Base-by-base conservation (phyloP, 2,797 vertebrate genomes). In the Sebastes cheni region DNA sequence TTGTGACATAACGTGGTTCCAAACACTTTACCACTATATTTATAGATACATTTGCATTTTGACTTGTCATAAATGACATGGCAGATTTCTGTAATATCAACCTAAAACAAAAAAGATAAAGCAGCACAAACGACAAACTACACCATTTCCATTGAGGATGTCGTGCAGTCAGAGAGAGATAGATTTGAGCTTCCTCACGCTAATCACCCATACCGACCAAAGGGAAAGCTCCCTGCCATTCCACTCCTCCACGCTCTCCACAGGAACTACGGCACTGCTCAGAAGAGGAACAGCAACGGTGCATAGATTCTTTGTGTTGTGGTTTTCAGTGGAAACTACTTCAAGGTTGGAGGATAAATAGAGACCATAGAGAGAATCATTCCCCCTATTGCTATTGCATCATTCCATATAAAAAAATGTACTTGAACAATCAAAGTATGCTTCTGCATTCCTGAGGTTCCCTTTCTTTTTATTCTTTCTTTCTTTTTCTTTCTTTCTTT, bases 391-490 rank as follows among this genome's bases (percentile, higher is more conserved):
- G 3, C 29, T n/a, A 50, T 30, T 2, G 3, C 29, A 61, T 69
- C 80, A 79, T 89, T 90, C 88, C 84, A 80, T 27, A 39, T 13
- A 32, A 42, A 20, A 58, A 61, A 58, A 46, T 9, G 1, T 34
- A 79, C 70, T 82, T 70, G 54, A 85, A 72, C 11, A 61, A 70
- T 69, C 13, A 32, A 52, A 60, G 52, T 46, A n/a, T 59, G 18
- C 25, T 69, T 69, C 36, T 54, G 29, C 36, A 68, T 62, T 36
- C 46, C 65, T 32, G 34, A 25, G 23, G 20, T 29, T 73, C 8
- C 4, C 18, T 20, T 32, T 64, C 11, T 67, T 72, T 46, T 46
- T 46, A 16, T 46, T n/a, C 9, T 55, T 72, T 65, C 18, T 6
- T 55, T 25, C 22, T 20, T 6, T 23, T 62, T 34, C 32, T 34